Percentiles rank a stretch among this genome's conserved stretches.
phyloP scores from a whole-genome alignment of 2,888 invertebrate genomes.

The Stegophylla sp. region DNA sequence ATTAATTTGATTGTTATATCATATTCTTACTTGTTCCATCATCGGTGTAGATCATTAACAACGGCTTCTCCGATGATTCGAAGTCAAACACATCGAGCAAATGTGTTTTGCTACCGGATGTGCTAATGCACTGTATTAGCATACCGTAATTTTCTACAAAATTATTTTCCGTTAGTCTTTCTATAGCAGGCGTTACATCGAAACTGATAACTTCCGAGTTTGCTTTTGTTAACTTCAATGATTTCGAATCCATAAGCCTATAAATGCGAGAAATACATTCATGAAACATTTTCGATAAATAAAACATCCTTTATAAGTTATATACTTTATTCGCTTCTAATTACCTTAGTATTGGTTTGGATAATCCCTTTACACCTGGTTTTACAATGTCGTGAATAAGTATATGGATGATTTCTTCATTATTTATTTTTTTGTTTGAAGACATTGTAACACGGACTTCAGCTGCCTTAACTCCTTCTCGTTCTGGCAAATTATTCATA shows the following conservation, averaged over 20 bases:
- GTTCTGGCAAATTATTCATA: conserved; percentile 75
- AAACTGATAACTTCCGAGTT: conserved; percentile 69
- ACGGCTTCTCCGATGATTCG: conserved; percentile 59
- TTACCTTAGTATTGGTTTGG: conserved; percentile 71
- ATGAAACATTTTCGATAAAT: not conserved
- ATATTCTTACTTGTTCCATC: conserved; percentile 70
- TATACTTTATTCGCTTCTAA: no score
- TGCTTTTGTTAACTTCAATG: conserved; percentile 62
- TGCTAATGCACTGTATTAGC: conserved; percentile 61
- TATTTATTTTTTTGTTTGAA: not conserved
- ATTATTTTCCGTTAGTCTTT: conserved; percentile 72
- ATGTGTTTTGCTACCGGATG: conserved; percentile 60
- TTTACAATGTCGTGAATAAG: conserved; percentile 79
- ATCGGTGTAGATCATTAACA: conserved; percentile 86
- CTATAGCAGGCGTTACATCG: conserved; percentile 86
- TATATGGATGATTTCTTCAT: conserved; percentile 66
- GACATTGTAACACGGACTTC: conserved; percentile 76
- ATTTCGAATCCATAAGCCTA: conserved; percentile 78
- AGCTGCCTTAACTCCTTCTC: conserved; percentile 81
- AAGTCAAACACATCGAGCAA: conserved; percentile 59
- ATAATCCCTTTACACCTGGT: conserved; percentile 73
- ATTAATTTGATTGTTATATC: not conserved
- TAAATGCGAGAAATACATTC: not conserved
- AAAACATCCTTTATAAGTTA: not conserved
- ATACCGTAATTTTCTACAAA: conserved; percentile 67